phyloP scores from a whole-genome alignment of 2,113 vertebrate species.

The Emberiza fucata region DNA sequence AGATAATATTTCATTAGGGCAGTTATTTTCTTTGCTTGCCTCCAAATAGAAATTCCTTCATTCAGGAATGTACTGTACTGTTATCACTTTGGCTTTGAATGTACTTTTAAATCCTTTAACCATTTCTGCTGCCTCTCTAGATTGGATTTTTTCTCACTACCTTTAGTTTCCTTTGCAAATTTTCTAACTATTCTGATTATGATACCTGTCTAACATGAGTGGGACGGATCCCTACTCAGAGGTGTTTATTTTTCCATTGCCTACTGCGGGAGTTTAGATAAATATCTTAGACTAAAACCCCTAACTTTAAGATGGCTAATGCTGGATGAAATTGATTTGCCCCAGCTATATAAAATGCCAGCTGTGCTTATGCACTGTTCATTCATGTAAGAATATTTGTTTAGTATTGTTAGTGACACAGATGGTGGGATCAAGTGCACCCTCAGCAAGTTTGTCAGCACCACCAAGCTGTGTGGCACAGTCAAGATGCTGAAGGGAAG shows the following conservation, averaged over 20 bases:
- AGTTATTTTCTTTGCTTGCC: neutral
- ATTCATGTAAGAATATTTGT: neutral
- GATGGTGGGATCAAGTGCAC: rapidly evolving
- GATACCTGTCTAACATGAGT: neutral
- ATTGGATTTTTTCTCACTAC: neutral
- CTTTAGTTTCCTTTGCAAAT: neutral
- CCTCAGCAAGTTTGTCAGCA: neutral
- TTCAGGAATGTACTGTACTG: neutral
- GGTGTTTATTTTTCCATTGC: neutral
- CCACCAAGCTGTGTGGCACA: rapidly evolving
- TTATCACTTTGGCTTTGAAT: neutral
- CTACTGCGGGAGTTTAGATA: neutral
- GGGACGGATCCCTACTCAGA: neutral
- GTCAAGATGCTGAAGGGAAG: neutral
- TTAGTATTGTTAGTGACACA: neutral
- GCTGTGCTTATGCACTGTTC: neutral
- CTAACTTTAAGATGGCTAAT: neutral
- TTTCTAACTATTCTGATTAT: neutral
- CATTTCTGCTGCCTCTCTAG: neutral
- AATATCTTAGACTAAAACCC: neutral
- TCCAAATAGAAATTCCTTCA: neutral
- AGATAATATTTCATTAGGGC: neutral
- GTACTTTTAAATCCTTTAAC: neutral
- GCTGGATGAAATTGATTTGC: neutral
- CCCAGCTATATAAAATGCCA: neutral